These are phyloP conservation scores for Drosophila kokeensis DNA, from an alignment of 2,888 invertebrate genomes.

Conservation along the genomic window DNA sequence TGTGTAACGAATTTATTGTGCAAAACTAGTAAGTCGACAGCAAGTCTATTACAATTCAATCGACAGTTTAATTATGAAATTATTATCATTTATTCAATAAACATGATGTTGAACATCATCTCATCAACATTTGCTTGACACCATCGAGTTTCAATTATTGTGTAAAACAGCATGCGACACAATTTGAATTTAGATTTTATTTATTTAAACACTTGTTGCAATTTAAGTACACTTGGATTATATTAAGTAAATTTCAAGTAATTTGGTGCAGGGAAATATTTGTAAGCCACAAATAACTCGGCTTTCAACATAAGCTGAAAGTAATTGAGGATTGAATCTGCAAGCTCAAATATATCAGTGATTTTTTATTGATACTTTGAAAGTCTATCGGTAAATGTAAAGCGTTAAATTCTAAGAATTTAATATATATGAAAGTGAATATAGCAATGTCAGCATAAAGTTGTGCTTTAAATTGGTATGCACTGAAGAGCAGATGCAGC, in stretches of 20 bases:
- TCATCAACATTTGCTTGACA: not conserved
- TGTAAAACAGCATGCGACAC: slow-evolving; percentile 23
- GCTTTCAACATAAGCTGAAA: not conserved
- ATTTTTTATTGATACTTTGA: not conserved
- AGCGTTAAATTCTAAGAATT: not conserved
- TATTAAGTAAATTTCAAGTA: not conserved
- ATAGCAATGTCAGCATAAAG: not conserved
- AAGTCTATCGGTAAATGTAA: not conserved
- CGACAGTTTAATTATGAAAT: not conserved
- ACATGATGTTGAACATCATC: not conserved
- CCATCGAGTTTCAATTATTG: slow-evolving; percentile 23
- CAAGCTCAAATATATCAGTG: not conserved
- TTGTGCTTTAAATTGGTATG: not conserved
- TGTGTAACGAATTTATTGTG: not conserved
- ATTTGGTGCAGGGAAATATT: not conserved
- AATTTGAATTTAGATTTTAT: too few species aligned
- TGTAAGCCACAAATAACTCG: not conserved
- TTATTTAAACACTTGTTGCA: not conserved
- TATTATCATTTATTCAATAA: slow-evolving; percentile 10
- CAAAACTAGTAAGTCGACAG: slow-evolving; percentile 13
- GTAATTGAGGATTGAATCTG: not conserved
- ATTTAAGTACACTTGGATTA: not conserved
- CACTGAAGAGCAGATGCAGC: slow-evolving; percentile 8
- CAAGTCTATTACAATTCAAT: slow-evolving; percentile 3
- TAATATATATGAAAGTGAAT: slow-evolving; percentile 3